Evolutionary conservation across 92 coral and sea anemone genomes (phyloP).

Genomic region (Porites cylindrica): DNA sequence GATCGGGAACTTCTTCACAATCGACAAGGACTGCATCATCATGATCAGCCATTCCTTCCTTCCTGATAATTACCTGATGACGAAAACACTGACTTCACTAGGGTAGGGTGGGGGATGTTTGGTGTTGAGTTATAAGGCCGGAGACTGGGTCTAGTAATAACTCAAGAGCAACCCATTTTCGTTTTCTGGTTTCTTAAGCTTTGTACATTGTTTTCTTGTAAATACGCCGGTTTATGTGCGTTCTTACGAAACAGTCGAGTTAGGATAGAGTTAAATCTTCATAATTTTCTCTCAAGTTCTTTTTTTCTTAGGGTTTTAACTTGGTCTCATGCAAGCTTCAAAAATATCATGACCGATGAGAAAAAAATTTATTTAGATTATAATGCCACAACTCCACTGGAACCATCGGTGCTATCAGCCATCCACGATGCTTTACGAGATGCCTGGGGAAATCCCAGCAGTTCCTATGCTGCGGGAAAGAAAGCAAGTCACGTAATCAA

Average conservation of each 20-base stretch:
- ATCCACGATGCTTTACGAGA: conserved; percentile 90
- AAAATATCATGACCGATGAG: background rate
- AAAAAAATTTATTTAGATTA: conserved; percentile 82
- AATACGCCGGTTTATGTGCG: too few species aligned
- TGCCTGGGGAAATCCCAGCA: conserved; percentile 99
- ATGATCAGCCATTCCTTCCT: conserved; percentile 81
- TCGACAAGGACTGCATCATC: conserved; percentile 69
- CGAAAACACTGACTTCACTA: conserved; percentile 25
- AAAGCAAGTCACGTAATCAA: conserved; percentile 86
- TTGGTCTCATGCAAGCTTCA: background rate
- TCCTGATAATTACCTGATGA: background rate
- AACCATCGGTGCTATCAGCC: conserved; percentile 79
- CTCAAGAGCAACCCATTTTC: background rate
- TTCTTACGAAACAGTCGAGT: background rate
- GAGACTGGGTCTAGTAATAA: conserved; percentile 24
- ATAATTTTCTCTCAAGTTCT: background rate
- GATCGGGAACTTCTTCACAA: conserved; percentile 91
- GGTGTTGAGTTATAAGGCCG: background rate
- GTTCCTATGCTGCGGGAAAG: conserved; percentile 89
- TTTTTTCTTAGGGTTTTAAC: background rate
- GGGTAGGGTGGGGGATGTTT: conserved; percentile 35
- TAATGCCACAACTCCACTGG: conserved; percentile 98
- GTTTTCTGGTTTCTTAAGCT: background rate
- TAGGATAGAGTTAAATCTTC: background rate
- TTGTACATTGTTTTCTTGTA: too few species aligned